Evolutionary conservation across 1,140 invertebrate species (phyloP).

Genomic region (Arctopsyche grandis): DNA sequence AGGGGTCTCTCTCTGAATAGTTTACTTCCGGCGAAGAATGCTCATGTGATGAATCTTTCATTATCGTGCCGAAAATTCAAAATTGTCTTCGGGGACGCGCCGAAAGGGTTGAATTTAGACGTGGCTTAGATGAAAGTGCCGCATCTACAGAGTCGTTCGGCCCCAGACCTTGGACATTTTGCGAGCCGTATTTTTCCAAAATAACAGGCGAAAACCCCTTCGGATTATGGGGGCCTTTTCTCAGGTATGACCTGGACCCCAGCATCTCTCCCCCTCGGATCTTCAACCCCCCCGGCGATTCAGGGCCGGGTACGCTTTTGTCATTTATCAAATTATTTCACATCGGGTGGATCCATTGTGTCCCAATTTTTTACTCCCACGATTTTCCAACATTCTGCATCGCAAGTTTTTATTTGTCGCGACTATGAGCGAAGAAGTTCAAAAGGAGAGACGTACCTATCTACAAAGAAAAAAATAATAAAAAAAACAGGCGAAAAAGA

Average conservation of each 20-base stretch:
- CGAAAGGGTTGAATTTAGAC: too few species aligned
- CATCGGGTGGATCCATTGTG: slow-evolving; percentile 47
- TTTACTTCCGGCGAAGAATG: too few species aligned
- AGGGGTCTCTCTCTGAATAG: too few species aligned
- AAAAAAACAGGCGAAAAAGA: background rate
- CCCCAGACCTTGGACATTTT: too few species aligned
- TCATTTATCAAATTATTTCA: slow-evolving; percentile 52
- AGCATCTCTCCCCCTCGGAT: background rate
- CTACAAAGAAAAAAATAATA: background rate
- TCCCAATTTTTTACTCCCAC: slow-evolving; percentile 42
- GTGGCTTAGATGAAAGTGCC: too few species aligned
- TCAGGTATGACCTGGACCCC: slow-evolving; percentile 6
- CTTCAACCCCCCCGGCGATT: background rate
- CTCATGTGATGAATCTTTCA: too few species aligned
- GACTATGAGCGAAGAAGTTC: background rate
- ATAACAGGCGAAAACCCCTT: too few species aligned
- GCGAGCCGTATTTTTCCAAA: too few species aligned
- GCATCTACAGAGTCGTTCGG: too few species aligned
- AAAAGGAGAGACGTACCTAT: background rate
- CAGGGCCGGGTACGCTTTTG: slow-evolving; percentile 28
- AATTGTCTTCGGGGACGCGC: too few species aligned
- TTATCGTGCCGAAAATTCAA: too few species aligned
- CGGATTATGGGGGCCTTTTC: background rate
- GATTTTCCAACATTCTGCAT: slow-evolving; percentile 14
- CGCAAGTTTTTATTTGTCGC: slow-evolving; percentile 17